Evolutionary conservation across 2,797 vertebrate species (phyloP).

Genomic region (Ibycter americanus): DNA sequence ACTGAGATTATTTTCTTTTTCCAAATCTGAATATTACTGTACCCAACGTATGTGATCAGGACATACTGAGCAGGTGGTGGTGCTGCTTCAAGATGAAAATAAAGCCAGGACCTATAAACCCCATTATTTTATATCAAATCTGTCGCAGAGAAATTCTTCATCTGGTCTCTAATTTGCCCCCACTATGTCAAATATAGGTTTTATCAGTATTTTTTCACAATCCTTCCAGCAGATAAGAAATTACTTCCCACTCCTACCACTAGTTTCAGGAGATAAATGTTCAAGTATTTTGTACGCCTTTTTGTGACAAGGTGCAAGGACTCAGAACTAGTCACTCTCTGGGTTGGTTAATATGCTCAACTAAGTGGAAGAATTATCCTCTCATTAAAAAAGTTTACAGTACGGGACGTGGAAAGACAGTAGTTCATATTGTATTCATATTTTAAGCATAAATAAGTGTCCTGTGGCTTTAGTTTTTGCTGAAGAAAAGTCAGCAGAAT

Average conservation of each 20-base stretch:
- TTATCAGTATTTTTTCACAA: neutral
- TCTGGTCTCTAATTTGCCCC: neutral
- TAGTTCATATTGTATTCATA: neutral
- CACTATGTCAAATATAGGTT: neutral
- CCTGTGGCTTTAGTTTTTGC: neutral
- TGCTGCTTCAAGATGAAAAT: neutral
- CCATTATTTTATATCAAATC: neutral
- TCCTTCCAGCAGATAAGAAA: neutral
- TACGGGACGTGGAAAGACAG: neutral
- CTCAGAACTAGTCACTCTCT: neutral
- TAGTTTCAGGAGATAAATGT: neutral
- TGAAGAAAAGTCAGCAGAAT: neutral
- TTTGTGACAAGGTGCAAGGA: neutral
- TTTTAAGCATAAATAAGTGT: neutral
- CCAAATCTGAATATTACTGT: neutral
- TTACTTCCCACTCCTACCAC: neutral
- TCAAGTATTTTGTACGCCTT: neutral
- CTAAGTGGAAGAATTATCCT: neutral
- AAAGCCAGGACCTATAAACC: neutral
- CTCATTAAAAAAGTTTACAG: neutral
- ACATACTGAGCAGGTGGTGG: neutral
- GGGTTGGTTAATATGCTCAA: neutral
- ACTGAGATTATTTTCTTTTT: neutral
- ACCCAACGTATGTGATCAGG: neutral
- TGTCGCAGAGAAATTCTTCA: neutral